These are phyloP conservation scores for Babylonia areolata DNA, from an alignment of 1,140 invertebrate species.

Conservation along the genomic window DNA sequence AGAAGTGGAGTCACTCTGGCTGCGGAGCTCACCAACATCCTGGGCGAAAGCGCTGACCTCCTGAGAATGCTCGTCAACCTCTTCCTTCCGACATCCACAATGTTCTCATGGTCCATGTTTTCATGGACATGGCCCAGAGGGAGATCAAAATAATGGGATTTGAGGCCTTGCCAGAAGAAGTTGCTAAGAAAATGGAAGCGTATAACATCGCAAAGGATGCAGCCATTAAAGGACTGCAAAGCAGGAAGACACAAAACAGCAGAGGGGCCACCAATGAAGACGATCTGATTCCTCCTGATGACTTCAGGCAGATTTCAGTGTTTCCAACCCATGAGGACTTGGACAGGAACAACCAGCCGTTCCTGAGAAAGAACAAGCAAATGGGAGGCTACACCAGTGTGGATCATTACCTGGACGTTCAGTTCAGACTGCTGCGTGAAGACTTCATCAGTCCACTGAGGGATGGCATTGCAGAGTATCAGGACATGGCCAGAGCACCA, in stretches of 20 bases:
- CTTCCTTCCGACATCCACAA: conserved; percentile 3
- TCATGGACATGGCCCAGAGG: conserved; percentile 7
- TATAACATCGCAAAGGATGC: background rate
- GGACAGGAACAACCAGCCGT: conserved; percentile 64
- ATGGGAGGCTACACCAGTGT: conserved; percentile 66
- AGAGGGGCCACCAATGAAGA: conserved; percentile 1
- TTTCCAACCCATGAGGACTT: conserved; percentile 67
- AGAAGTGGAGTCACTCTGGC: background rate
- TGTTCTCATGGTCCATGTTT: background rate
- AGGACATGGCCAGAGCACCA: conserved; percentile 19
- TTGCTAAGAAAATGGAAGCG: background rate
- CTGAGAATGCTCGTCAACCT: conserved; percentile 2
- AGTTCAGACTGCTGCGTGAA: conserved; percentile 86
- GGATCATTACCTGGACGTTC: conserved; percentile 86
- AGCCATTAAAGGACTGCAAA: background rate
- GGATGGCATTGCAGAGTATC: conserved; percentile 70
- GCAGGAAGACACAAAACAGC: background rate
- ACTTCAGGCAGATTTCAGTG: conserved; percentile 67
- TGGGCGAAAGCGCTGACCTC: conserved; percentile 30
- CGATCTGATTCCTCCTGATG: conserved; percentile 59
- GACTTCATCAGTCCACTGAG: conserved; percentile 79
- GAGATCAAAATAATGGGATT: background rate
- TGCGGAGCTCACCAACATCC: background rate
- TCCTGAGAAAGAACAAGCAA: conserved; percentile 51
- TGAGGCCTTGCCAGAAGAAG: background rate